Evolutionary conservation across 1,140 invertebrate genomes (phyloP).

Genomic region (Spodoptera frugiperda): DNA sequence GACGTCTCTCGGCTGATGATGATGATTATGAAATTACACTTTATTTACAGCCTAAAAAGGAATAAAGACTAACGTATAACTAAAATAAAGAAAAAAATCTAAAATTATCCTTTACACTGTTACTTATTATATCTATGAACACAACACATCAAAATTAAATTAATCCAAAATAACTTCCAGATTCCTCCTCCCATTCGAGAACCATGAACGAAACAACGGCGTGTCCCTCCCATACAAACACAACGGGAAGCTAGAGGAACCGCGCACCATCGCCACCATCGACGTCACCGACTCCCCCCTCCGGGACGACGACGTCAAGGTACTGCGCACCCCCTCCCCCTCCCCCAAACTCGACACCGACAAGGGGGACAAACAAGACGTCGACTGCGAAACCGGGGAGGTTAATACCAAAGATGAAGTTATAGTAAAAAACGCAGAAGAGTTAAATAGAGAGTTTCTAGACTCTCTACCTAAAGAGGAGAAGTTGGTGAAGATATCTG

Average conservation of each 20-base stretch:
- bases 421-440: conserved; percentile 71
- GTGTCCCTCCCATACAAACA: conserved; percentile 46
- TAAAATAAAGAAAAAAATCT: no score
- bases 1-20: no score
- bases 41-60: no score
- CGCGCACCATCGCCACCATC: conserved; percentile 63
- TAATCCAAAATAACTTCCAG: conserved; percentile 80
- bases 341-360: conserved; percentile 53
- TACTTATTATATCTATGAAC: no score
- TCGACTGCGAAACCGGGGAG: conserved; percentile 65
- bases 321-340: conserved; percentile 58
- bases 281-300: conserved; percentile 64
- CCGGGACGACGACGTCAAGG: conserved; percentile 57
- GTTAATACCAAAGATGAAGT: conserved; percentile 42
- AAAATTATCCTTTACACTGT: no score
- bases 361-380: conserved; percentile 31
- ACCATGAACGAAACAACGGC: conserved; percentile 87
- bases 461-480: conserved; percentile 74
- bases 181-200: conserved; percentile 91
- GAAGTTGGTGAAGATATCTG: conserved; percentile 59
- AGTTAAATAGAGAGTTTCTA: conserved; percentile 80
- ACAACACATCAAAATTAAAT: no score
- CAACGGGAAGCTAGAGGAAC: conserved; percentile 64
- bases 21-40: no score
- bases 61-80: no score